Percentiles rank a stretch among this genome's conserved stretches.
Evolutionary conservation across 2,113 vertebrate species (phyloP).

Genomic region (Gadus chalcogrammus): DNA sequence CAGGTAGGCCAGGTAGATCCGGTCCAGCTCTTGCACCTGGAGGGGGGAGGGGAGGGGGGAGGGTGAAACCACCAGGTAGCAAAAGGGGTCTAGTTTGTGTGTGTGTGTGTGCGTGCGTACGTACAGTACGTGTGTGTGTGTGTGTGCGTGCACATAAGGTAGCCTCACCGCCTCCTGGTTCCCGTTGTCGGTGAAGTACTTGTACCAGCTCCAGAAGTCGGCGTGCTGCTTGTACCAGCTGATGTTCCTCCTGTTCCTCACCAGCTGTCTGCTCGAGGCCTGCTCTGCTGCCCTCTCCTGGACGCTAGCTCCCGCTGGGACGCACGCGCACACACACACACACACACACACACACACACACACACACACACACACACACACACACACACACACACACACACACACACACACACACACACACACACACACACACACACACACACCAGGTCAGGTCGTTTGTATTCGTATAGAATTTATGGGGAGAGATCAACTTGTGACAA

Average conservation of each 20-base stretch:
- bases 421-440: background rate
- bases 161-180: slow-evolving; percentile 75
- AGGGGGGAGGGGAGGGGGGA: slow-evolving; percentile 1
- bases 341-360: background rate
- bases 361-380: too few relatives aligned
- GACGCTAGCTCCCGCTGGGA: slow-evolving; percentile 42
- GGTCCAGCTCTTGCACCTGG: slow-evolving; percentile 76
- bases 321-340: background rate
- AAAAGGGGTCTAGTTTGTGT: background rate
- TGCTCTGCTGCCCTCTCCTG: slow-evolving; percentile 33
- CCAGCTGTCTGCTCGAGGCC: slow-evolving; percentile 51
- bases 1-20: slow-evolving; percentile 74
- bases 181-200: slow-evolving; percentile 74
- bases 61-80: background rate
- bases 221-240: slow-evolving; percentile 79
- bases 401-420: background rate
- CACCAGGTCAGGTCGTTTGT: too few relatives aligned
- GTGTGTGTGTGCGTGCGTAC: background rate
- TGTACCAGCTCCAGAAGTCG: slow-evolving; percentile 80
- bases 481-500: too few relatives aligned
- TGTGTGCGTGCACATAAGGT: background rate
- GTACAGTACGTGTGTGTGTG: background rate
- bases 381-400: background rate
- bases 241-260: slow-evolving; percentile 74
- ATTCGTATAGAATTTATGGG: too few relatives aligned